A percentile compares a stretch with the other conserved stretches of the same genome.
phyloP scores from a whole-genome alignment of 2,113 vertebrate species.

The Lota lota region DNA sequence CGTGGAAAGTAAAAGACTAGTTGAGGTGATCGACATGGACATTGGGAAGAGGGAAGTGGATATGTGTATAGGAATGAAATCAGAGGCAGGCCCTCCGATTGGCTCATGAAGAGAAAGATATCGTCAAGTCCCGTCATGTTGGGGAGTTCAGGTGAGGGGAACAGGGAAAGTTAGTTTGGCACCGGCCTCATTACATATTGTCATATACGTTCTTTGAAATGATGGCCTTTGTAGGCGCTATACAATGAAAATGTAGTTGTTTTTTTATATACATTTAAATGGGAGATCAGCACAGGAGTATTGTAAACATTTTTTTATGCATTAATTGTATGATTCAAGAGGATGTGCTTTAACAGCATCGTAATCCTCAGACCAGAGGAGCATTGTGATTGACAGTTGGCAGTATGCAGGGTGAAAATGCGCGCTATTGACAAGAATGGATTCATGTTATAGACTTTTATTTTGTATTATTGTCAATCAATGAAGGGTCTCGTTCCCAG shows the following conservation, averaged over 20 bases:
- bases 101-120: slow-evolving; percentile 29
- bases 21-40: neutral
- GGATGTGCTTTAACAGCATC: too few species aligned
- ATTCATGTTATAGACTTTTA: neutral
- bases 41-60: slow-evolving; percentile 43
- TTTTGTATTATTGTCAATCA: slow-evolving; percentile 15
- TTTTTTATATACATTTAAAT: slow-evolving; percentile 24
- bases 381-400: too few species aligned
- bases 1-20: slow-evolving; percentile 42
- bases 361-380: too few species aligned
- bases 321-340: neutral
- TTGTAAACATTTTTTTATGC: slow-evolving; percentile 25
- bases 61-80: slow-evolving; percentile 33
- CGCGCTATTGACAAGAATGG: too few species aligned
- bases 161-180: slow-evolving; percentile 33
- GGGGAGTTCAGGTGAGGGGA: neutral
- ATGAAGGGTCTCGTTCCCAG: slow-evolving; percentile 50
- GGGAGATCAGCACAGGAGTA: slow-evolving; percentile 25
- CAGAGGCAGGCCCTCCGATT: slow-evolving; percentile 62
- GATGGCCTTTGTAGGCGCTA: slow-evolving; percentile 19
- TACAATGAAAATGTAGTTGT: slow-evolving; percentile 20
- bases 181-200: slow-evolving; percentile 10
- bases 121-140: slow-evolving; percentile 36
- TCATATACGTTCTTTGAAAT: slow-evolving; percentile 36
- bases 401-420: too few species aligned